Conservation (phyloP, 2,797 vertebrate genomes). For the Cossypha heuglini region DNA sequence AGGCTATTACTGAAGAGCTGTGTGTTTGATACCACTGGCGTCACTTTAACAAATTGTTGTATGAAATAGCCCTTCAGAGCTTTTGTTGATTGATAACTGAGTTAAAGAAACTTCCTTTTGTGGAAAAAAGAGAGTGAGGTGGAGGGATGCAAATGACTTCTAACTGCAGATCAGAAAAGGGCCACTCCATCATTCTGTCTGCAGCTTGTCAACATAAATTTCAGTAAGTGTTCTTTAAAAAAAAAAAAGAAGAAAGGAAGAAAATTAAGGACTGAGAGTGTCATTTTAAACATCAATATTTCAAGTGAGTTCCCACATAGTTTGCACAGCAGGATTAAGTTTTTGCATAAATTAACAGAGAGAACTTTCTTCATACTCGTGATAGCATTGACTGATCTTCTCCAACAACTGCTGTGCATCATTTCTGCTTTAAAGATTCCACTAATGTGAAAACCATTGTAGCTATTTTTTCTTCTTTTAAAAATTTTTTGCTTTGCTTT, state of each 20-base stretch:
- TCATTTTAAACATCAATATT: background rate
- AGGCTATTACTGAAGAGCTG: conserved; percentile 34
- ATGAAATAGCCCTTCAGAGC: conserved; percentile 48
- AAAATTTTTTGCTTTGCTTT: background rate
- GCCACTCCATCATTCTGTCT: conserved; percentile 40
- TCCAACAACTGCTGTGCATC: background rate
- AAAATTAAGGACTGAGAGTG: background rate
- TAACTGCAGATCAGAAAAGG: conserved; percentile 27
- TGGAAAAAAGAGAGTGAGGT: background rate
- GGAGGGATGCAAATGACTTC: conserved; percentile 48
- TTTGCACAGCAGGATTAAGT: background rate
- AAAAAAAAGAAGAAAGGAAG: background rate
- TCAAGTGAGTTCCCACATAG: background rate
- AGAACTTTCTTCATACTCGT: background rate
- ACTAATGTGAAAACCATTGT: background rate
- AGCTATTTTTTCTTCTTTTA: background rate
- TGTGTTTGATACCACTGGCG: background rate
- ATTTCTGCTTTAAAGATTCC: background rate
- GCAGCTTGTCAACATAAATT: conserved; percentile 27
- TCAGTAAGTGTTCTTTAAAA: background rate
- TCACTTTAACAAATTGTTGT: conserved; percentile 52
- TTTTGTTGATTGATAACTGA: conserved; percentile 52
- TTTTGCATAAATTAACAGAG: background rate
- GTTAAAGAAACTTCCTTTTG: conserved; percentile 40
- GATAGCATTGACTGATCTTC: background rate